Evolutionary conservation across 30 jellyfish, hydroid and myxozoan genomes (phyloP).

Genomic region (Turritopsis rubra): DNA sequence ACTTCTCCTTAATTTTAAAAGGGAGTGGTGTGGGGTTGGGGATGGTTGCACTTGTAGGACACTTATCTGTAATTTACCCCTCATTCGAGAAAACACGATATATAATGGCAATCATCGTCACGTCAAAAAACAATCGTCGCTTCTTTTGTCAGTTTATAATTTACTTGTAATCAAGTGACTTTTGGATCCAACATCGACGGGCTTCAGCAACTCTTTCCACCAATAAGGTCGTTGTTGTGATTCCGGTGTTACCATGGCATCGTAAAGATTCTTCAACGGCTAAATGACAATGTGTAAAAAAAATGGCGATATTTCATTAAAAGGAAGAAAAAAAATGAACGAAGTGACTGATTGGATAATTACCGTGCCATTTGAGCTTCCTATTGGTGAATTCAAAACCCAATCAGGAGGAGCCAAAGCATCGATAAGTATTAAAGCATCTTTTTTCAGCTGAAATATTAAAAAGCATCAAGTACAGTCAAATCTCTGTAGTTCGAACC

Average conservation of each 20-base stretch:
- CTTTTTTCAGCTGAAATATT: slow-evolving; percentile 49
- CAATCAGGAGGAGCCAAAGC: slow-evolving; percentile 92
- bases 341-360: not conserved
- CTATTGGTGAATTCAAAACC: slow-evolving; percentile 85
- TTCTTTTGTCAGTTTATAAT: slow-evolving; percentile 7
- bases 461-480: not conserved
- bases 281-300: slow-evolving; percentile 16
- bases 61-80: too few relatives aligned
- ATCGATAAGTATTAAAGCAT: slow-evolving; percentile 68
- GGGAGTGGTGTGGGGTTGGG: too few relatives aligned
- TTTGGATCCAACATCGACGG: slow-evolving; percentile 36
- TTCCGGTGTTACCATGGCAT: slow-evolving; percentile 64
- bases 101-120: not conserved
- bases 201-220: slow-evolving; percentile 75
- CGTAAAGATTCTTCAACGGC: slow-evolving; percentile 83
- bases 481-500: too few relatives aligned
- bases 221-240: slow-evolving; percentile 60
- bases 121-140: not conserved
- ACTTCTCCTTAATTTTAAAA: too few relatives aligned
- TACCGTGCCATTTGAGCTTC: slow-evolving; percentile 80
- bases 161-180: slow-evolving; percentile 31
- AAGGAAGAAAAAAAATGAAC: not conserved
- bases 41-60: too few relatives aligned
- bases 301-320: not conserved
- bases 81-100: not conserved